These are phyloP conservation scores for Cephus runcator DNA, from an alignment of 2,888 invertebrate species.

Conservation along the genomic window DNA sequence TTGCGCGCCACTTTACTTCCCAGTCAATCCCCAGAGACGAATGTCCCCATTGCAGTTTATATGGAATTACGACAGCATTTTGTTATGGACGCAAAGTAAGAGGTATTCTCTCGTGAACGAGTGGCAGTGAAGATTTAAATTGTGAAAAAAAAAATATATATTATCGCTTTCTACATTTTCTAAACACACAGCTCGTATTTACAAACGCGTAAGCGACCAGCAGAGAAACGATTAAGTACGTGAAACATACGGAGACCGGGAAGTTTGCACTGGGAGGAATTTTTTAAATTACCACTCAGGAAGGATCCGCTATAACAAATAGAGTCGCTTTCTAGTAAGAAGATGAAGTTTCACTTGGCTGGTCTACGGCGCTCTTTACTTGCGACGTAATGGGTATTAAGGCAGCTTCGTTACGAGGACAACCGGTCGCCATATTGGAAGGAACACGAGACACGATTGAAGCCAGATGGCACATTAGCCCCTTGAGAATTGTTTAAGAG, in stretches of 20 bases:
- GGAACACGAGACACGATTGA: slow-evolving; percentile 14
- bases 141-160: background rate
- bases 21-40: background rate
- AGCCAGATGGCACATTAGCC: slow-evolving; percentile 17
- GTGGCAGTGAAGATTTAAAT: background rate
- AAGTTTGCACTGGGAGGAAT: background rate
- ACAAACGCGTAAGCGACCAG: background rate
- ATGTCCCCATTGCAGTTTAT: background rate
- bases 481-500: slow-evolving; percentile 3
- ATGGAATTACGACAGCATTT: background rate
- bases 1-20: background rate
- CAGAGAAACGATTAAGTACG: background rate
- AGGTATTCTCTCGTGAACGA: background rate
- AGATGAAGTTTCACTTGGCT: background rate
- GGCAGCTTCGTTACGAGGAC: slow-evolving; percentile 33
- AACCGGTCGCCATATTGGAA: slow-evolving; percentile 14
- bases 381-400: slow-evolving; percentile 29
- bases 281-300: background rate
- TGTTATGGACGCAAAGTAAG: background rate
- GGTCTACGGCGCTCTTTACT: background rate
- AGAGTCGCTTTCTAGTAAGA: background rate
- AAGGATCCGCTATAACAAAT: background rate
- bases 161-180: background rate
- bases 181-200: background rate
- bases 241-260: background rate